Conservation (phyloP, 2,113 vertebrate genomes). For the Ceyx cyanopectus region DNA sequence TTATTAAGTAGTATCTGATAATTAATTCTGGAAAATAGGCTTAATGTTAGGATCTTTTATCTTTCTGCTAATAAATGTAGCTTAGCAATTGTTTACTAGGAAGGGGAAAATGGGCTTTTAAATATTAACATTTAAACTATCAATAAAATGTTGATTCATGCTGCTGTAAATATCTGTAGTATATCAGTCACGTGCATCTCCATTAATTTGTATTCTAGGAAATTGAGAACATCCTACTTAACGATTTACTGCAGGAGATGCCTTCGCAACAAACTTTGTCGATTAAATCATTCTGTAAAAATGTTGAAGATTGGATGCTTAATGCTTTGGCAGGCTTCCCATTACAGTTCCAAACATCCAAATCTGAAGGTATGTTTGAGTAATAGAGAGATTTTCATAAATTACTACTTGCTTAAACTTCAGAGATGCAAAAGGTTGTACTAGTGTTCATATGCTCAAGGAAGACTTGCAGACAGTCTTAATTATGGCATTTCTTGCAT, state of each 20-base stretch:
- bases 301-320: slow-evolving; percentile 66
- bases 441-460: neutral
- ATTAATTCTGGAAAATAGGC: neutral
- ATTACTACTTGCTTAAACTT: neutral
- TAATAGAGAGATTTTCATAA: neutral
- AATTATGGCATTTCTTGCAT: neutral
- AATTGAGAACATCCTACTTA: slow-evolving; percentile 71
- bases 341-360: slow-evolving; percentile 51
- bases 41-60: neutral
- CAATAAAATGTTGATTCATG: neutral
- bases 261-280: slow-evolving; percentile 65
- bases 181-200: neutral
- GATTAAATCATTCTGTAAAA: slow-evolving; percentile 72
- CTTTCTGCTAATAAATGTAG: neutral
- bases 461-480: neutral
- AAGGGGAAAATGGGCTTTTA: neutral
- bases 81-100: neutral
- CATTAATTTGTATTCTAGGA: slow-evolving; percentile 46
- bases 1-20: neutral
- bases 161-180: neutral
- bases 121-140: neutral
- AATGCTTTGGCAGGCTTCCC: slow-evolving; percentile 66
- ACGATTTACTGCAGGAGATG: slow-evolving; percentile 73
- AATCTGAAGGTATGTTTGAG: slow-evolving; percentile 63
- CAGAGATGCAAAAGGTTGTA: neutral